A percentile compares a stretch with the other conserved stretches of the same genome.
Conservation (phyloP, 2,888 invertebrate genomes). For the Chrysolina haemoptera region DNA sequence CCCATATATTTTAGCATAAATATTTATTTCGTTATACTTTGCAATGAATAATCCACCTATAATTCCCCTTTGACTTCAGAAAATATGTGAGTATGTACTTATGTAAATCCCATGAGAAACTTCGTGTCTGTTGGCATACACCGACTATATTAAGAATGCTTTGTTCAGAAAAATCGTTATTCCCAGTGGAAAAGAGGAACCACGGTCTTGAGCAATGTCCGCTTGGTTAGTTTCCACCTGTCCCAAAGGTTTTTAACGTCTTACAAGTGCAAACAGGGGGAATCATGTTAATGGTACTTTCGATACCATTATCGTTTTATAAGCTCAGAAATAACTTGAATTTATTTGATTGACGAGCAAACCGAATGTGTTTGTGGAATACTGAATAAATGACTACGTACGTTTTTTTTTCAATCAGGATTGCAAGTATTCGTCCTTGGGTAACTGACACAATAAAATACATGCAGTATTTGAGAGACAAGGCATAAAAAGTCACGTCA, state of each 20-base stretch:
- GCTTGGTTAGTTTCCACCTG: constrained; percentile 52
- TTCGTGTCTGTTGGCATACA: not conserved
- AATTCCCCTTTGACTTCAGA: not conserved
- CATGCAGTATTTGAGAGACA: too few species aligned
- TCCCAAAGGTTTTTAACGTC: constrained; percentile 28
- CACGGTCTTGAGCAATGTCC: constrained; percentile 52
- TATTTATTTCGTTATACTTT: not conserved
- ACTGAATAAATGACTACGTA: too few species aligned
- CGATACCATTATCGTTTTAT: not conserved
- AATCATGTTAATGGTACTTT: constrained; percentile 11
- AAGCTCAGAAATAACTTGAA: not conserved
- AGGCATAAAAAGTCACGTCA: too few species aligned
- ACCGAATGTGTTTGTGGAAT: too few species aligned
- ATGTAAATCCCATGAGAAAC: constrained; percentile 10
- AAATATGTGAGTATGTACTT: not conserved
- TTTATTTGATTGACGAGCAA: too few species aligned
- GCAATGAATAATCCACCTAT: not conserved
- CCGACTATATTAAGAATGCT: constrained; percentile 9
- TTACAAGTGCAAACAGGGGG: constrained; percentile 33
- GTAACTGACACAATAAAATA: too few species aligned
- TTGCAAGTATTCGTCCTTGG: too few species aligned
- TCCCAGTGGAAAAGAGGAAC: constrained; percentile 51
- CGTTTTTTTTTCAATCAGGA: too few species aligned
- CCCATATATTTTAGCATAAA: not conserved
- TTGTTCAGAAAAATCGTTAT: constrained; percentile 37